Percentiles rank a stretch among this genome's conserved stretches.
phyloP scores from a whole-genome alignment of 2,113 vertebrate species.

The Empidonax traillii region DNA sequence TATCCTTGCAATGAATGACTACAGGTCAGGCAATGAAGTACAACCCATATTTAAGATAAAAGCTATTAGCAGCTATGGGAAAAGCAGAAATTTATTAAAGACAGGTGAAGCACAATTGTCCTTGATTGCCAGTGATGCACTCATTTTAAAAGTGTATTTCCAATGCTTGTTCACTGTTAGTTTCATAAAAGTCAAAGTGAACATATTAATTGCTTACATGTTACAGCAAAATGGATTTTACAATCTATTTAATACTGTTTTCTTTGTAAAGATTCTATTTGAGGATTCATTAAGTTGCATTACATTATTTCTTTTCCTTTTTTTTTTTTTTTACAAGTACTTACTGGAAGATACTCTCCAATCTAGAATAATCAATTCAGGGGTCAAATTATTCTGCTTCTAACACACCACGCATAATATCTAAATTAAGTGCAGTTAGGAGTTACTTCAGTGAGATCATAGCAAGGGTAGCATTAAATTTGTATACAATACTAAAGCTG shows the following conservation, averaged over 20 bases:
- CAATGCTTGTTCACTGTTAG: background rate
- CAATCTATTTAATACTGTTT: background rate
- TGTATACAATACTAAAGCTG: background rate
- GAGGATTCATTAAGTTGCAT: background rate
- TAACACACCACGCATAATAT: background rate
- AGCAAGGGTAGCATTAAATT: background rate
- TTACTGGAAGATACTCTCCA: background rate
- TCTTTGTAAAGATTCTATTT: background rate
- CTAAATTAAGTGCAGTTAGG: background rate
- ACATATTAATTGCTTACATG: background rate
- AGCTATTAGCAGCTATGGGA: background rate
- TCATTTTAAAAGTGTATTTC: background rate
- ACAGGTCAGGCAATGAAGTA: constrained; percentile 3
- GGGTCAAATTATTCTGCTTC: background rate
- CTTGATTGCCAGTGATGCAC: background rate
- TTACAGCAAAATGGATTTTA: background rate
- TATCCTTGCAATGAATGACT: background rate
- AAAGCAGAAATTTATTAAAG: background rate
- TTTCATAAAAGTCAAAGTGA: constrained; percentile 6
- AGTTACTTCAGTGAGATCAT: background rate
- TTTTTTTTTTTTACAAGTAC: background rate
- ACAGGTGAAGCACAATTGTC: background rate
- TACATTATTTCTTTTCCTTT: background rate
- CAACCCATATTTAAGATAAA: background rate
- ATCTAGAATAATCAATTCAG: background rate